phyloP scores from a whole-genome alignment of 2,113 vertebrate genomes.

The Antigone vipio region DNA sequence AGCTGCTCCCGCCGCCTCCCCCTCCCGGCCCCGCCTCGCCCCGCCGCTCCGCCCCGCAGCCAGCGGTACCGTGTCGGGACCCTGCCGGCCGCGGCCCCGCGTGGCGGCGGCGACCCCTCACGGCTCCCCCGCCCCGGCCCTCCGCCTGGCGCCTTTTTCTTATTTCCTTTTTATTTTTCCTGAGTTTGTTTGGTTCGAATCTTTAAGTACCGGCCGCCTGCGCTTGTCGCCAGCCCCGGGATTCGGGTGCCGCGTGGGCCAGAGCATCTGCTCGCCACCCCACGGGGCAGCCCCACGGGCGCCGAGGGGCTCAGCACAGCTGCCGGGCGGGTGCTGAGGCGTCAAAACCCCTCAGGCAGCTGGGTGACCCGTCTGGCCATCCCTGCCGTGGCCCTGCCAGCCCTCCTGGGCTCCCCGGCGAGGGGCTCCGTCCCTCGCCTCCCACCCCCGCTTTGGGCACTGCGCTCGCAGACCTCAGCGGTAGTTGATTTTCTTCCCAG shows the following conservation, averaged over 20 bases:
- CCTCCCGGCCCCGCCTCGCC: neutral
- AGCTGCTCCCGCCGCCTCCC: neutral
- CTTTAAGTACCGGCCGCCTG: neutral
- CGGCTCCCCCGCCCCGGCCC: neutral
- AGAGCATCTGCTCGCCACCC: neutral
- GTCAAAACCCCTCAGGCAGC: too few species aligned
- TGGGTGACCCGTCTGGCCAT: fast-evolving
- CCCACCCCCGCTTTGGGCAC: fast-evolving
- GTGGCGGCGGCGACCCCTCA: neutral
- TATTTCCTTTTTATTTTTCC: neutral
- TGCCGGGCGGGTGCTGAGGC: neutral
- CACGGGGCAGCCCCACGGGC: neutral
- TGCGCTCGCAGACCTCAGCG: fast-evolving
- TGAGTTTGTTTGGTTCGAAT: neutral
- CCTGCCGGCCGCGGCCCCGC: too few species aligned
- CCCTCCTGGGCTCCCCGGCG: neutral
- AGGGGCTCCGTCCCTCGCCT: neutral
- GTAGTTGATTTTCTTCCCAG: fast-evolving
- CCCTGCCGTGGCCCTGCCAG: neutral
- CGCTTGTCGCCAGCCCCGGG: neutral
- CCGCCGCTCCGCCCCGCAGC: neutral
- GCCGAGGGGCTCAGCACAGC: neutral
- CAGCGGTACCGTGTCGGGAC: neutral
- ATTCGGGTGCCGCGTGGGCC: neutral
- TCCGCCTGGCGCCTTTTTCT: neutral